Percentiles rank a stretch among this genome's conserved stretches.
These are phyloP conservation scores for Phragmatobia fuliginosa DNA, from an alignment of 2,888 invertebrate genomes.

Conservation along the genomic window DNA sequence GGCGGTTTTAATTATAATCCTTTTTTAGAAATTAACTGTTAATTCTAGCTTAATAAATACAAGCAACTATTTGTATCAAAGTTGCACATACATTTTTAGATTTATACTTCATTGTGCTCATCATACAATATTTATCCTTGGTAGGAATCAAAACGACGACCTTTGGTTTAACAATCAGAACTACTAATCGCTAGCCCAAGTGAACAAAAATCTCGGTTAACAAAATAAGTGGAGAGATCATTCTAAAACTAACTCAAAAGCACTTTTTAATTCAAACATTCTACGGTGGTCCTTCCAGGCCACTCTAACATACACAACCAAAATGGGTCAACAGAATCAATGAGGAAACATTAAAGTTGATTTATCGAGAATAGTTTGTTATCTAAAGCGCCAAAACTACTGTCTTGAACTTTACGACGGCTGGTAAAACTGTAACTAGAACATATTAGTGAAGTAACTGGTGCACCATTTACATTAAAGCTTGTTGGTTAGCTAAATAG, in stretches of 20 bases:
- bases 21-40: too few relatives aligned
- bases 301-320: slow-evolving; percentile 13
- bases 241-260: slow-evolving; percentile 19
- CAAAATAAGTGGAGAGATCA: slow-evolving; percentile 4
- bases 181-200: not conserved
- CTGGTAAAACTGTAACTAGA: slow-evolving; percentile 50
- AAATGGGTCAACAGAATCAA: slow-evolving; percentile 67
- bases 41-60: too few relatives aligned
- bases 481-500: slow-evolving; percentile 26
- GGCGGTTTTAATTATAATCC: too few relatives aligned
- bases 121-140: not conserved
- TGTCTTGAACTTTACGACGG: slow-evolving; percentile 68
- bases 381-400: slow-evolving; percentile 58
- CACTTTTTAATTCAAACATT: slow-evolving; percentile 29
- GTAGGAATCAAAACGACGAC: not conserved
- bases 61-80: too few relatives aligned
- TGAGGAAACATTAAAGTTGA: slow-evolving; percentile 69
- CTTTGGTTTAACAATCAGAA: not conserved
- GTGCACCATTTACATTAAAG: slow-evolving; percentile 24
- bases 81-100: too few relatives aligned
- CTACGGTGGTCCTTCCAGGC: slow-evolving; percentile 25
- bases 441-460: slow-evolving; percentile 40
- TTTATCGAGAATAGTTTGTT: slow-evolving; percentile 66
- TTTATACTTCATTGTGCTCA: too few relatives aligned
- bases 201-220: not conserved